phyloP scores from a whole-genome alignment of 37 sponge, comb jelly and placozoan species.

The Ianthella basta region DNA sequence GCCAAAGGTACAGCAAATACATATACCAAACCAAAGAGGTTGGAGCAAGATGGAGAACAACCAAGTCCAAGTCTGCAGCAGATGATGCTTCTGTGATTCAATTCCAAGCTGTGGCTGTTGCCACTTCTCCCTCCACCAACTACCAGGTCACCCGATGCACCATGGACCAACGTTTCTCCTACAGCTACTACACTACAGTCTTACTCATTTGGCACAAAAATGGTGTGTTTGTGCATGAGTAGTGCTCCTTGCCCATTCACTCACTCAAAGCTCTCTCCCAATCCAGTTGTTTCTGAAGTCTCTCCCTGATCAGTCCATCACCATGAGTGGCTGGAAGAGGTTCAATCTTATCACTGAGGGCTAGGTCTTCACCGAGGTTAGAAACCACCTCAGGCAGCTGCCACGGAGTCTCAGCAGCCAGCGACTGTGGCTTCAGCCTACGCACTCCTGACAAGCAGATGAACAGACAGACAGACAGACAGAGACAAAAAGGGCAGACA shows the following conservation, averaged over 20 bases:
- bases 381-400: constrained; percentile 68
- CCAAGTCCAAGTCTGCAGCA: too few species aligned
- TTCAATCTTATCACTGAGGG: constrained; percentile 60
- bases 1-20: too few species aligned
- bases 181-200: too few species aligned
- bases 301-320: not conserved
- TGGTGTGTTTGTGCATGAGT: too few species aligned
- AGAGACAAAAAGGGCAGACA: not conserved
- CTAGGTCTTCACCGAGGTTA: constrained; percentile 70
- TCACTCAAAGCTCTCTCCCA: constrained; percentile 78
- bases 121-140: too few species aligned
- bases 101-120: too few species aligned
- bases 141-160: too few species aligned
- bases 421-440: not conserved
- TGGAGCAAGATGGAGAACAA: too few species aligned
- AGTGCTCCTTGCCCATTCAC: not conserved
- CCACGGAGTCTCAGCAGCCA: constrained; percentile 43
- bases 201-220: too few species aligned
- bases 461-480: not conserved
- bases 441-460: not conserved
- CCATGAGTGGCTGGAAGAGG: not conserved
- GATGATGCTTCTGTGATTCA: too few species aligned
- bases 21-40: too few species aligned
- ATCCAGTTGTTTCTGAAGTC: constrained; percentile 20
- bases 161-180: too few species aligned